Conservation (phyloP, 1,140 invertebrate genomes). For the Neotoxoptera formosana region DNA sequence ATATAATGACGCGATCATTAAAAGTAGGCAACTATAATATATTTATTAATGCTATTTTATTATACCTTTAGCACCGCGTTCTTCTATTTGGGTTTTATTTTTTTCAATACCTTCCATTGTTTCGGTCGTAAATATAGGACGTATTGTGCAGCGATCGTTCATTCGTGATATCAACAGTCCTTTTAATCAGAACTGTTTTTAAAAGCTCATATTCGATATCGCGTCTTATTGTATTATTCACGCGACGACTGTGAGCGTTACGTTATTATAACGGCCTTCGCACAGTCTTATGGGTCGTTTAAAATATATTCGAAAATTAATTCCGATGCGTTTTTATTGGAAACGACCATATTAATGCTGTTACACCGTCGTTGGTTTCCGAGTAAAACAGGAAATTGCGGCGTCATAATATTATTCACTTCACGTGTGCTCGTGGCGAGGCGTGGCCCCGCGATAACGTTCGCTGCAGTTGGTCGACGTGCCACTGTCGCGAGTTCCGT, state of each 20-base stretch:
- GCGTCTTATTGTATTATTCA: neutral
- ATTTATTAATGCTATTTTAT: too few relatives aligned
- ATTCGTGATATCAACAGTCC: neutral
- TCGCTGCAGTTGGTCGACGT: neutral
- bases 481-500: neutral
- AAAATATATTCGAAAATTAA: neutral
- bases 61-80: neutral
- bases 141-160: neutral
- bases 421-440: neutral
- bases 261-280: neutral
- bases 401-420: neutral
- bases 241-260: neutral
- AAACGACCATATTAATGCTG: neutral
- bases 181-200: neutral
- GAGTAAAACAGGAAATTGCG: neutral
- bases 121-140: neutral
- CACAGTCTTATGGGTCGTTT: neutral
- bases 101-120: neutral
- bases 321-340: neutral
- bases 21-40: neutral
- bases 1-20: neutral
- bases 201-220: neutral
- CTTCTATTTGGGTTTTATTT: neutral
- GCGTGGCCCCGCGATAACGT: neutral
- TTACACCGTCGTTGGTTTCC: neutral